Evolutionary conservation across 1,140 invertebrate species (phyloP), one percentile per base, ranked within the genome.

Genomic region (Camponotus vicinus): DNA sequence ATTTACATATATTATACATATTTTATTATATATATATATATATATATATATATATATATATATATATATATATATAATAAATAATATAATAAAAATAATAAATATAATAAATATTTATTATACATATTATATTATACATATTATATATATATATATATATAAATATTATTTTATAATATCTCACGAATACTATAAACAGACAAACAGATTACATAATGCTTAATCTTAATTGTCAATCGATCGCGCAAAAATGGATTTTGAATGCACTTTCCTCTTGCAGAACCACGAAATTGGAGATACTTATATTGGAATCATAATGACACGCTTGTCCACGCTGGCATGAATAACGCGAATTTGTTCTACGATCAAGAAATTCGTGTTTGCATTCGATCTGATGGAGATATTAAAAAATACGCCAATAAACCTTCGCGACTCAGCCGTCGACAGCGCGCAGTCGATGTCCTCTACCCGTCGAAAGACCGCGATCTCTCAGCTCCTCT

Each of bases 401-500:
- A 40, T 55, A 71, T 57, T 5, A 27, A 32, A 82, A 82, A 59
- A 37, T 32, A 37, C 63, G 9, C 40, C 37, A 18, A 9, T 27
- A 7, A 15, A 85, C n/a, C 42, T 49, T 15, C 27, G n/a, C 45
- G 34, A 78, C 32, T 73, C 40, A 57, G 59, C 45, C 45, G 40
- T 69, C 63, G 40, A 34, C 32, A 59, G 52, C 49, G n/a, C 18
- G 49, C 85, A 77, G 73, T 90, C 83, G 86, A 73, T 86, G 82
- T 84, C 86, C 84, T 82, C 77, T 75, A 40, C 7, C 52, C n/a
- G 64, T 57, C 67, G 87, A 63, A 86, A 66, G 76, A 64, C 59
- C 87, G 90, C 85, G 84, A 89, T 84, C 90, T 86, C 90, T 89
- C 89, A 91, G 89, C 89, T 94, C 92, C 90, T 92, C 91, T 92